These are phyloP conservation scores for Lasioglossum marginatum DNA, from an alignment of 2,888 invertebrate species.

Conservation along the genomic window DNA sequence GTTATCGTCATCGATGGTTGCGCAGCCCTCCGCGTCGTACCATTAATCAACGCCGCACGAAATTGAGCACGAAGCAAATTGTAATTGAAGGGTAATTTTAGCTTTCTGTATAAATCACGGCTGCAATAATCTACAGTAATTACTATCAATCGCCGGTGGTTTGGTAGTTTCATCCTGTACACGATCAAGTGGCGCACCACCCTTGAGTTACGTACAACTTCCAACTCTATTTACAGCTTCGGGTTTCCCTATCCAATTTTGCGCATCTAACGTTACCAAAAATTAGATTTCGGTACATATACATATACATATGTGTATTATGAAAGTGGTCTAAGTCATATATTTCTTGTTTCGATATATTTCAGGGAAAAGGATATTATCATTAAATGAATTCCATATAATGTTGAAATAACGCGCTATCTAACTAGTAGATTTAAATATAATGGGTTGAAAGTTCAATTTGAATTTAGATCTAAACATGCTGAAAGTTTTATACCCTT, in stretches of 20 bases:
- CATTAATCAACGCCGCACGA: constrained; percentile 68
- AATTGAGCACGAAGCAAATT: constrained; percentile 65
- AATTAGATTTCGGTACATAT: not conserved
- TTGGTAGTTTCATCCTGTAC: constrained; percentile 44
- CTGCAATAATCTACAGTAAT: constrained; percentile 76
- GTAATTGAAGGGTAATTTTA: constrained; percentile 76
- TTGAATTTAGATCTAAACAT: no score
- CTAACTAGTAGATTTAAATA: no score
- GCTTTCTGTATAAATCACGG: constrained; percentile 76
- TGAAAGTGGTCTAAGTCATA: no score
- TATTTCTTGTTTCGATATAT: no score
- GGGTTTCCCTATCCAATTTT: constrained; percentile 18
- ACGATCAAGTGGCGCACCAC: constrained; percentile 4
- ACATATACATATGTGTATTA: not conserved
- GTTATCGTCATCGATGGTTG: constrained; percentile 53
- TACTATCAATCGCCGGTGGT: constrained; percentile 72
- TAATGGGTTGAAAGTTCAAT: no score
- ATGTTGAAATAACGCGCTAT: no score
- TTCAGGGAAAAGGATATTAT: no score
- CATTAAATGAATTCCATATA: no score
- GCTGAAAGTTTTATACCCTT: no score
- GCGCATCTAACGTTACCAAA: not conserved
- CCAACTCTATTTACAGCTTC: constrained; percentile 28
- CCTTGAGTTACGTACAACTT: constrained; percentile 17
- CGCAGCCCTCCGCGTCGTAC: constrained; percentile 47